These are phyloP conservation scores for Papilio dardanus DNA, from an alignment of 1,140 invertebrate genomes.

Conservation along the genomic window DNA sequence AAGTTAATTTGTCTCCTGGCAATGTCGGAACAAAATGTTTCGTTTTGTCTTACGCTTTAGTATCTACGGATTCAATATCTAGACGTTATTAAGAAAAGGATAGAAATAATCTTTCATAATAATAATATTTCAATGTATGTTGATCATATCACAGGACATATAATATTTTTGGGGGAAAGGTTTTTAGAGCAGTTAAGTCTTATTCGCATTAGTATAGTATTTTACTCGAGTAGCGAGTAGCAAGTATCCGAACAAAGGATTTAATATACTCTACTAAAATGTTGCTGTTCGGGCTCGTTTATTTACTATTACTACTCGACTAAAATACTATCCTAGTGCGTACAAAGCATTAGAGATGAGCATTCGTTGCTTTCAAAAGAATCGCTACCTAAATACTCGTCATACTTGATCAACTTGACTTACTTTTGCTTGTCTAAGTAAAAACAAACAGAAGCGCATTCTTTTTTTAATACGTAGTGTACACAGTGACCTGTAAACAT, in stretches of 20 bases:
- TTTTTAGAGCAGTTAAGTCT: no score
- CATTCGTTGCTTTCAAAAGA: neutral
- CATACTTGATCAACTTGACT: neutral
- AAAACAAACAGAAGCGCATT: neutral
- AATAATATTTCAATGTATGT: no score
- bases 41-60: neutral
- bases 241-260: no score
- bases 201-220: no score
- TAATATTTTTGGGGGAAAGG: no score
- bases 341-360: no score
- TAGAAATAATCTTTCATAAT: neutral
- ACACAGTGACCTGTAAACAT: slow-evolving; percentile 17
- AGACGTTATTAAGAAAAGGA: neutral
- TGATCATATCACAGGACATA: neutral
- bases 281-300: no score
- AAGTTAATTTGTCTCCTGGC: neutral
- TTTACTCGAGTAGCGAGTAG: no score
- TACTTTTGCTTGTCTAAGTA: slow-evolving; percentile 1
- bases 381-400: neutral
- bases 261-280: no score
- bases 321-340: no score
- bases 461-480: slow-evolving; percentile 9
- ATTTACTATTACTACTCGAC: no score
- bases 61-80: neutral
- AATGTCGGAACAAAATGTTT: slow-evolving; percentile 9